Evolutionary conservation across 1,140 invertebrate species (phyloP), one percentile per base, ranked within the genome.

Genomic region (Bactericera cockerelli): DNA sequence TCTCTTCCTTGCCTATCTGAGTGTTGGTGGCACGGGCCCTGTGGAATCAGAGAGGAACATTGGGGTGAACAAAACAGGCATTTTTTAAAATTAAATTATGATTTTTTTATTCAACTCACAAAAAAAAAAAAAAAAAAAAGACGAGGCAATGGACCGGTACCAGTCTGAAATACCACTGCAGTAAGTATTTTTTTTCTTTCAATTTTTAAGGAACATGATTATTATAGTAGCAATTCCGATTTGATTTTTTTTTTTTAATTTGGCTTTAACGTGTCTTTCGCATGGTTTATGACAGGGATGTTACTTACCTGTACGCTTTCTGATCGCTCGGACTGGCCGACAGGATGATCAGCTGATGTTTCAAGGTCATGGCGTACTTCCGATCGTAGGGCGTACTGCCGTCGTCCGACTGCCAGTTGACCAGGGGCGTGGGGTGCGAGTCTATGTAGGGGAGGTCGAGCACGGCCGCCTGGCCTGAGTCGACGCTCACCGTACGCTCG

Each of bases 21-120:
- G 87, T 86, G 69, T 93, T 93, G 60, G 87, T 85, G 16, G 88
- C 86, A 65, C 81, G 77, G 6, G 87, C 90, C 65, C 86, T 84
- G 67, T n/a, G n/a, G n/a, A 64, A 73, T 61, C 59, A 59, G 62
- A 39, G 24, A 3, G n/a, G 31, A 60, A n/a, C n/a, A n/a, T n/a
- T n/a, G 28, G n/a, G n/a, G n/a, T n/a, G n/a, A n/a, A n/a, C n/a
- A n/a, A n/a, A n/a, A n/a, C n/a, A n/a, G n/a, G n/a, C n/a, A n/a
- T n/a, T n/a, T n/a, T n/a, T n/a, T n/a, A n/a, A n/a, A n/a, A n/a
- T n/a, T n/a, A n/a, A n/a, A n/a, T n/a, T n/a, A n/a, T n/a, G n/a
- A n/a, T n/a, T n/a, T n/a, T n/a, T n/a, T n/a, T 25, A 36, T 1
- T 3, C 56, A 22, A 11, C 1, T 36, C 39, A 25, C 26, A n/a